Conservation (phyloP, 2,797 vertebrate genomes). For the Cyclura pinguis region DNA sequence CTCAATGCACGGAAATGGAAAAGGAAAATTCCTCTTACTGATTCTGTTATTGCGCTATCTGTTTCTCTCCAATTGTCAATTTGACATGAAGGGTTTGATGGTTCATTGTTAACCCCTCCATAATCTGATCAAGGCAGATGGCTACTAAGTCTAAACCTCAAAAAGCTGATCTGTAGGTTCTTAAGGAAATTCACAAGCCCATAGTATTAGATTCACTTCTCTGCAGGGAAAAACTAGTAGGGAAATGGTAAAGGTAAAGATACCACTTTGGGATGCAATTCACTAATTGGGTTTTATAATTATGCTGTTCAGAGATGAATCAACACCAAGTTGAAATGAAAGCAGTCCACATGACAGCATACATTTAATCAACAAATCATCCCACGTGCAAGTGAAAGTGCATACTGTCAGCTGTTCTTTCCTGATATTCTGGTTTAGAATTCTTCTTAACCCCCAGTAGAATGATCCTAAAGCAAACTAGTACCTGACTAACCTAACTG, state of each 20-base stretch:
- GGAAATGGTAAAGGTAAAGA: not conserved
- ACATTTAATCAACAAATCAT: not conserved
- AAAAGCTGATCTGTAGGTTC: constrained; percentile 18
- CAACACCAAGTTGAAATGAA: not conserved
- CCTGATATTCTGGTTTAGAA: constrained; percentile 2
- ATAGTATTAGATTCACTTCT: not conserved
- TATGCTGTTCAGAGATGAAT: not conserved
- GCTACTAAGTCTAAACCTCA: constrained; percentile 44
- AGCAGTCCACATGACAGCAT: not conserved
- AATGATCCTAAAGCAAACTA: not conserved
- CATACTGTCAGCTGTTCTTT: not conserved
- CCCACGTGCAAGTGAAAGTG: not conserved
- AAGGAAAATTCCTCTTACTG: constrained; percentile 48
- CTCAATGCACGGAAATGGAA: constrained; percentile 35
- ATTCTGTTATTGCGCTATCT: constrained; percentile 43
- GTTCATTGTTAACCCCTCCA: not conserved
- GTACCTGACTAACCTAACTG: not conserved
- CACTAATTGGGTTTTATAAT: not conserved
- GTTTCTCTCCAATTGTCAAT: constrained; percentile 37
- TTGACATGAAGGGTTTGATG: constrained; percentile 26
- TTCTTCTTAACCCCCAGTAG: not conserved
- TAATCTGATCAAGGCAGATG: constrained; percentile 25
- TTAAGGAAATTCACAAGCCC: not conserved
- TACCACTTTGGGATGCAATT: not conserved
- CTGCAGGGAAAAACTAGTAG: not conserved